These are phyloP conservation scores for Oscheius sp. DNA, from an alignment of 2,888 invertebrate genomes.

Conservation along the genomic window DNA sequence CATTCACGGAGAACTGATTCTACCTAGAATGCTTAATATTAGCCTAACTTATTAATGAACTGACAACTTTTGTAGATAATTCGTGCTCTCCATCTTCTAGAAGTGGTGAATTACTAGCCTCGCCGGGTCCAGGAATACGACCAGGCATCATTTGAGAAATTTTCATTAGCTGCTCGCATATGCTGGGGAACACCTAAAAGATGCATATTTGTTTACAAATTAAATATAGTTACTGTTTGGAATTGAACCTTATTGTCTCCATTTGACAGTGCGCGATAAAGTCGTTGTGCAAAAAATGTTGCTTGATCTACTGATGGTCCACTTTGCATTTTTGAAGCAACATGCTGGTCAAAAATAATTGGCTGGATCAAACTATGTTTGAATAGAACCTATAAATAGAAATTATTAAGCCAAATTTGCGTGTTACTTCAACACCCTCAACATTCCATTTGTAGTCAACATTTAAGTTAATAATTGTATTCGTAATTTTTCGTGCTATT, in stretches of 20 bases:
- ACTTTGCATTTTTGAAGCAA: constrained; percentile 90
- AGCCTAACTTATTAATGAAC: not conserved
- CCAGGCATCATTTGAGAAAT: constrained; percentile 41
- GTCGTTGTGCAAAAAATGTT: constrained; percentile 85
- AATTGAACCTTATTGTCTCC: constrained; percentile 30
- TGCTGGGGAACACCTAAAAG: constrained; percentile 41
- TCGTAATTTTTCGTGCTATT: constrained; percentile 45
- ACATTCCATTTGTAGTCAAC: constrained; percentile 61
- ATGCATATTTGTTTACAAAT: not conserved
- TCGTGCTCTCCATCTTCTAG: not conserved
- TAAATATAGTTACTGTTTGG: not conserved
- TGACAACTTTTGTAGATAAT: constrained; percentile 27
- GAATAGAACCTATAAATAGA: constrained; percentile 77
- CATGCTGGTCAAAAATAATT: constrained; percentile 82
- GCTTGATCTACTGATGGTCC: constrained; percentile 80
- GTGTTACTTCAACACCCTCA: constrained; percentile 83
- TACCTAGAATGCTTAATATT: constrained; percentile 77
- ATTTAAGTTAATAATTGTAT: constrained; percentile 47
- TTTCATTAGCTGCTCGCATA: constrained; percentile 50
- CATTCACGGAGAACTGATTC: constrained; percentile 93
- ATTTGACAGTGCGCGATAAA: constrained; percentile 38
- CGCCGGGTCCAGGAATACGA: constrained; percentile 21
- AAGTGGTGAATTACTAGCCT: constrained; percentile 20
- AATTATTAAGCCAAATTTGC: not conserved
- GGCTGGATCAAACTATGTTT: constrained; percentile 82